These are phyloP conservation scores for Thysanoteuthis rhombus DNA, from an alignment of 2,888 invertebrate species.

Conservation along the genomic window DNA sequence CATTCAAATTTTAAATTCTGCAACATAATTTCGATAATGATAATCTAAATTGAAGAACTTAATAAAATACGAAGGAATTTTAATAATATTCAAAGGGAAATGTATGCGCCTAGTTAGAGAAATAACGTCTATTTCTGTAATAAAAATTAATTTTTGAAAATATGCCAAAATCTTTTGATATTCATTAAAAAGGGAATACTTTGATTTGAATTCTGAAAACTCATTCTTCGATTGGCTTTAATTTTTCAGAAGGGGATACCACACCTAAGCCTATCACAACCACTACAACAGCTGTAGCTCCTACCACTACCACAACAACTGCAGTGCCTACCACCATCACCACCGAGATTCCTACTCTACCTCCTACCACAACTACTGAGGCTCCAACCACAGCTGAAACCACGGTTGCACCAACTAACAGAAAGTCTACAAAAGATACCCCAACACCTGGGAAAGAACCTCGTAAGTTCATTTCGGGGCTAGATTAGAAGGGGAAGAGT, in stretches of 20 bases:
- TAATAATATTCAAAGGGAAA: too few species aligned
- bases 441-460: not conserved
- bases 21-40: too few species aligned
- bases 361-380: not conserved
- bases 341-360: not conserved
- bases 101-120: too few species aligned
- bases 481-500: too few species aligned
- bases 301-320: not conserved
- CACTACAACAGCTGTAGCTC: not conserved
- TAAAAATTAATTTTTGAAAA: too few species aligned
- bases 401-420: not conserved
- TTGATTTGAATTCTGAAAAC: not conserved
- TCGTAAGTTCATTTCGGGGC: not conserved
- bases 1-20: too few species aligned
- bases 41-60: too few species aligned
- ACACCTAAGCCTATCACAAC: not conserved
- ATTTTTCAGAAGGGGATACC: not conserved
- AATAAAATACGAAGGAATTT: too few species aligned
- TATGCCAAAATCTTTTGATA: too few species aligned
- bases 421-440: not conserved
- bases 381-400: not conserved
- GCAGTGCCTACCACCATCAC: not conserved
- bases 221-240: not conserved
- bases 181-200: too few species aligned
- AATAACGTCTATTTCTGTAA: too few species aligned